Evolutionary conservation across 2,888 invertebrate genomes (phyloP), one percentile per base, ranked within the genome.

Genomic region (Drosophila testacea): DNA sequence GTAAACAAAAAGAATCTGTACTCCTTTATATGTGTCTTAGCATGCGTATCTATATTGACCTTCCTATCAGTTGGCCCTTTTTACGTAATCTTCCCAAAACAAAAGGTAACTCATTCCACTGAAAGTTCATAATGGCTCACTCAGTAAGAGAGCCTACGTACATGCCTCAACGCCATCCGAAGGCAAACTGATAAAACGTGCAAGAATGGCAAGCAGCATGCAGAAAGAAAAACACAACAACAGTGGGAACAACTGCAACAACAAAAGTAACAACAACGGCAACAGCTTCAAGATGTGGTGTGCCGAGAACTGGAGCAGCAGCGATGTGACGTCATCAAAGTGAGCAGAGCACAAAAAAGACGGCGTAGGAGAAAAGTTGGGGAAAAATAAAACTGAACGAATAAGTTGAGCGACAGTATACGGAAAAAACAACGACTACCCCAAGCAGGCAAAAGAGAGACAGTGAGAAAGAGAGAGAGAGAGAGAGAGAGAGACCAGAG

Each of bases 321-420:
- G 65, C 71, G 51, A 10, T 63, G 69, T 86, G 86, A 86, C 89
- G 86, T 89, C 86, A 86, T 66, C 57, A 52, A 71, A 55, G 27
- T 69, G 75, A 73, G 77, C 68, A 51, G 30, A 57, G 30, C 57
- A 4, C 61, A 52, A 48, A 56, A 47, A 32, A 48, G n/a, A n/a
- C 55, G 59, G 48, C 44, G 63, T 62, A 77, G 73, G 77, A 69
- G 74, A 75, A 71, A 68, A 63, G 57, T 65, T 68, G 79, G 89
- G 88, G 85, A 72, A 85, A 86, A 87, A 85, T 52, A 77, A 85
- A 84, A 90, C 88, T 89, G 22, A 90, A 89, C 90, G 88, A 88
- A 89, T 74, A 74, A 46, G 60, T 63, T 64, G 67, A 65, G 63
- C 50, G 62, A 34, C 57, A 47, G 30, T 38, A 32, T 11, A 47